phyloP scores from a whole-genome alignment of 92 coral and sea anemone genomes.

The Epizoanthus rinbou region DNA sequence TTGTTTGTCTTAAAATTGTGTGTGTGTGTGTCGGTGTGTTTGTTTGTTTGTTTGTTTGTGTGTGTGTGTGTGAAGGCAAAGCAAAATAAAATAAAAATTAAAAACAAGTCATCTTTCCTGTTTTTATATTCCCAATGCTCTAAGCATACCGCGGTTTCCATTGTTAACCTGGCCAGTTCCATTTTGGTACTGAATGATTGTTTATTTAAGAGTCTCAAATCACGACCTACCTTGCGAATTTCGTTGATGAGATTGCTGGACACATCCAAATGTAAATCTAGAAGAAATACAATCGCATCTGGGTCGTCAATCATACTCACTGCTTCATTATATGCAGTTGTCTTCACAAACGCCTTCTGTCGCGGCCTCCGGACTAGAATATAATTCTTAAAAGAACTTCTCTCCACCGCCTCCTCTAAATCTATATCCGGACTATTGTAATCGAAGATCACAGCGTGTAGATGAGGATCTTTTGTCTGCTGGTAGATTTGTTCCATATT shows the following conservation, averaged over 20 bases:
- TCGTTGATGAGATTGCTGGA: constrained; percentile 31
- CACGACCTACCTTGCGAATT: constrained; percentile 40
- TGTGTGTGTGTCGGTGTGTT: too few relatives aligned
- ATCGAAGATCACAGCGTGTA: constrained; percentile 39
- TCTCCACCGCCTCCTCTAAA: constrained; percentile 23
- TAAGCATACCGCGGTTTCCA: not conserved
- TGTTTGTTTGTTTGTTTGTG: too few relatives aligned
- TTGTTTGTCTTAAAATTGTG: too few relatives aligned
- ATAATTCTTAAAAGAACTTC: constrained; percentile 40
- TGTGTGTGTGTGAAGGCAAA: too few relatives aligned
- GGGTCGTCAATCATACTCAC: constrained; percentile 41
- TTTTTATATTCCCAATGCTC: too few relatives aligned
- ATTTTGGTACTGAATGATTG: constrained; percentile 8
- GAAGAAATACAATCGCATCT: constrained; percentile 41
- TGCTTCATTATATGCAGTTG: constrained; percentile 40
- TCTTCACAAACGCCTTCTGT: constrained; percentile 12
- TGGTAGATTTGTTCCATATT: constrained; percentile 38
- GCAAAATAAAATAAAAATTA: too few relatives aligned
- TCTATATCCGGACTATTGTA: constrained; percentile 38
- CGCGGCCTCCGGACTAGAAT: constrained; percentile 11
- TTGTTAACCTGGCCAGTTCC: constrained; percentile 14
- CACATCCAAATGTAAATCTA: constrained; percentile 40
- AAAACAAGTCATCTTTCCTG: too few relatives aligned
- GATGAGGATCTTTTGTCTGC: constrained; percentile 32
- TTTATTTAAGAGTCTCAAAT: not conserved